Evolutionary conservation across 2,888 invertebrate species (phyloP), one percentile per base, ranked within the genome.

Genomic region (Pogonocherus hispidulus): DNA sequence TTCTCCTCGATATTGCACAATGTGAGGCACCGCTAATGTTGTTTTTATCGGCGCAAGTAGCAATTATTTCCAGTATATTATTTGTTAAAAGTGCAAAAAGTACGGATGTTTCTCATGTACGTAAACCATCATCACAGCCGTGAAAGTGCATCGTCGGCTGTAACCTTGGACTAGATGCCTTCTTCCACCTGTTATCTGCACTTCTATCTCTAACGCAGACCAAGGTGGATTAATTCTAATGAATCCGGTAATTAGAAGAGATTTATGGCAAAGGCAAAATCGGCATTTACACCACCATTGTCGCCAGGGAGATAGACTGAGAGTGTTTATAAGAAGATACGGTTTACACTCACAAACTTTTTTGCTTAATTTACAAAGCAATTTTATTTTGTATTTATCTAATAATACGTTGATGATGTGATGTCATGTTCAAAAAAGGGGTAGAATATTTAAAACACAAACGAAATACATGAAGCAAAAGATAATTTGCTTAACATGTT

Each of bases 91-190:
- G 49, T 47, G 65, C 55, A 66, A 67, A 76, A 74, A 72, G 71
- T 74, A 62, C 73, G 74, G 71, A 72, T 72, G 68, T 74, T 76
- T 74, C 74, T 49, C 66, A 70, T 64, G 64, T n/a, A n/a, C n/a
- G n/a, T 73, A 66, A 69, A 64, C 65, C 72, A 71, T 69, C 72
- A 70, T 65, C 69, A 66, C 72, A 76, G 74, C 75, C 76, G 72
- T 76, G 76, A 76, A 75, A 75, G 76, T 77, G 73, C 72, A 73
- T 67, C 67, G 49, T 52, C 62, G 37, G 49, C 47, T 23, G 18
- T 59, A 73, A 74, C 75, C 75, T 77, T 75, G 76, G 75, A 73
- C 76, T 70, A 77, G 75, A 72, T 77, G 66, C 71, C 47, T 71
- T 74, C 73, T 71, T 75, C 72, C 70, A 76, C 72, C 72, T 74